Conservation (phyloP, 2,888 invertebrate species). For the Netelia virgata region DNA sequence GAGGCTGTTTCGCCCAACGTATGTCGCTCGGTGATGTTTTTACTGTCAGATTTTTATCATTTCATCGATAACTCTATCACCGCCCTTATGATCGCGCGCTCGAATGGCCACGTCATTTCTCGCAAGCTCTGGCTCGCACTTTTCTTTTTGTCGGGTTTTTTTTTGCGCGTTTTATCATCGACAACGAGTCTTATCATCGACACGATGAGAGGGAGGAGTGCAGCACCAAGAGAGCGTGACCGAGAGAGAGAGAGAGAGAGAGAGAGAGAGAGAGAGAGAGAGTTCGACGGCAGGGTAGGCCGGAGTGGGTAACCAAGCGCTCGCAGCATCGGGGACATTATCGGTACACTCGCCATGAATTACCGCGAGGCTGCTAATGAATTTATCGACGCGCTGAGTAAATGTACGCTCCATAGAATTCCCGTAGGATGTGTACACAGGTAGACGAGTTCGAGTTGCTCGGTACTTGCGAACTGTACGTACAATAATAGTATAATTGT, state of each 20-base stretch:
- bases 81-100: neutral
- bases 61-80: neutral
- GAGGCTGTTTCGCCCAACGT: too few relatives aligned
- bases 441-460: constrained; percentile 51
- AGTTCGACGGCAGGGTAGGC: neutral
- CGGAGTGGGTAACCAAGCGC: constrained; percentile 58
- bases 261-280: neutral
- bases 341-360: constrained; percentile 67
- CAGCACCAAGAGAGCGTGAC: too few relatives aligned
- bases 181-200: too few relatives aligned
- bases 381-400: constrained; percentile 68
- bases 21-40: too few relatives aligned
- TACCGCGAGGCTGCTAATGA: constrained; percentile 64
- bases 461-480: constrained; percentile 7
- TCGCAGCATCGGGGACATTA: constrained; percentile 57
- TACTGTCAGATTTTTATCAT: too few relatives aligned
- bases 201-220: too few relatives aligned
- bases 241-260: neutral
- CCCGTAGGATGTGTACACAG: constrained; percentile 64
- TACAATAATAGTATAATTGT: constrained; percentile 30
- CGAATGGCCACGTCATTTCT: neutral
- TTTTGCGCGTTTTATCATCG: too few relatives aligned
- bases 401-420: constrained; percentile 64
- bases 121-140: neutral
- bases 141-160: neutral